Percentiles rank a stretch among this genome's conserved stretches.
phyloP scores from a whole-genome alignment of 2,888 invertebrate genomes.

The Idaea aversata region DNA sequence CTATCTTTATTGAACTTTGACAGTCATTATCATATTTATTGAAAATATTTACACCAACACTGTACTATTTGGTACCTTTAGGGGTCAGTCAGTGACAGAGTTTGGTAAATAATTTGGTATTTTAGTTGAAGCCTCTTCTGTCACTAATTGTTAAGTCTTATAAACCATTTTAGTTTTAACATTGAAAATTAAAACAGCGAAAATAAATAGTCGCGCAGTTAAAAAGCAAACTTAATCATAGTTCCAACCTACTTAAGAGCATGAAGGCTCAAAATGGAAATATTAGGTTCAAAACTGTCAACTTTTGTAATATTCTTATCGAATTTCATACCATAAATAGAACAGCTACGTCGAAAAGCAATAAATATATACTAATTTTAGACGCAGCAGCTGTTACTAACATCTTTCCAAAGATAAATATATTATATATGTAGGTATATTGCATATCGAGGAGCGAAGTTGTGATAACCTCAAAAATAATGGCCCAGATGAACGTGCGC shows the following conservation, averaged over 20 bases:
- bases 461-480: neutral
- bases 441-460: neutral
- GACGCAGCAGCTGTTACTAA: neutral
- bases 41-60: slow-evolving; percentile 60
- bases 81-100: slow-evolving; percentile 38
- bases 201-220: too few species aligned
- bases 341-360: neutral
- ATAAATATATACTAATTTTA: neutral
- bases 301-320: neutral
- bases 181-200: too few species aligned
- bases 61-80: slow-evolving; percentile 32
- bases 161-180: too few species aligned
- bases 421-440: neutral
- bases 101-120: slow-evolving; percentile 25
- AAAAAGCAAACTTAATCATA: too few species aligned
- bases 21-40: slow-evolving; percentile 52
- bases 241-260: too few species aligned
- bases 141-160: too few species aligned
- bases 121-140: neutral
- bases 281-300: neutral
- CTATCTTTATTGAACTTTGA: slow-evolving; percentile 63
- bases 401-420: neutral
- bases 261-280: too few species aligned
- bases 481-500: neutral
- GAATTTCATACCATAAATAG: slow-evolving; percentile 7